Evolutionary conservation across 2,888 invertebrate genomes (phyloP).

Genomic region (Malachius bipustulatus): DNA sequence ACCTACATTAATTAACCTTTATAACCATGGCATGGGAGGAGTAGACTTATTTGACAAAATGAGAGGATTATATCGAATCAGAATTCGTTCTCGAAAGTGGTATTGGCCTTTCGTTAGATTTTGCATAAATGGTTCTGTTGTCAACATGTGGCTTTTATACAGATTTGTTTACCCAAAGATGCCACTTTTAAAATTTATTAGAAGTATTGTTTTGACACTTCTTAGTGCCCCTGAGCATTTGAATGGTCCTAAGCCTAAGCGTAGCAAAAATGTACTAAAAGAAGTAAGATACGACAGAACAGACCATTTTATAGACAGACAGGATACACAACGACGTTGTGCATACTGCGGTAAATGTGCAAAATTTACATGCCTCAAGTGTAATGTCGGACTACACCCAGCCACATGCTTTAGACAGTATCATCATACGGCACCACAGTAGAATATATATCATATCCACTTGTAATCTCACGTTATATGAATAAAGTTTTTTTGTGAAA

Average conservation of each 20-base stretch:
- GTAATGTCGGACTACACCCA: too few relatives aligned
- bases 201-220: neutral
- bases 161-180: neutral
- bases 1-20: neutral
- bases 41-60: constrained; percentile 1
- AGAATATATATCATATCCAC: too few relatives aligned
- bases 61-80: neutral
- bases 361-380: too few relatives aligned
- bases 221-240: neutral
- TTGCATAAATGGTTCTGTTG: neutral
- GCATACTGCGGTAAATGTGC: constrained; percentile 3
- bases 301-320: neutral
- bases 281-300: neutral
- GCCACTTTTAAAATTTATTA: neutral
- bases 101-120: neutral
- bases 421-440: too few relatives aligned
- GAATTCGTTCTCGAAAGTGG: neutral
- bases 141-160: neutral
- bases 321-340: neutral
- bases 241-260: neutral
- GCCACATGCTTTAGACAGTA: too few relatives aligned
- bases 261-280: neutral
- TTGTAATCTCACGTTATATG: too few relatives aligned
- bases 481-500: too few relatives aligned
- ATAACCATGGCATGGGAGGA: neutral